Evolutionary conservation across 2,797 vertebrate species (phyloP).

Genomic region (Pagetopsis macropterus): DNA sequence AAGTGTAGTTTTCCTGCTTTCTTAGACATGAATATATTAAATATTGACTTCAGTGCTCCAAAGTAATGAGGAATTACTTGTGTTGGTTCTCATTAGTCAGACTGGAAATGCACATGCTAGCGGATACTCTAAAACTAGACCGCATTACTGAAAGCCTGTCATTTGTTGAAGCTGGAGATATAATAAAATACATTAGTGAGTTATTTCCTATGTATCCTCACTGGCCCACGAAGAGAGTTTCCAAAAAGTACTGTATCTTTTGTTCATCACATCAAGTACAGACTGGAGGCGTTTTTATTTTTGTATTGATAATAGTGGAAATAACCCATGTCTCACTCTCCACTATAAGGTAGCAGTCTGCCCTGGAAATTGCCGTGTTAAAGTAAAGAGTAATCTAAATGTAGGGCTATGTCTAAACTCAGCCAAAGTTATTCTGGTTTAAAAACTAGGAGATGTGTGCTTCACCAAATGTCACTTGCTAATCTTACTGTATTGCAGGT

Average conservation of each 20-base stretch:
- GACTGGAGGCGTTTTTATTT: not conserved
- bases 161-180: not conserved
- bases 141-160: not conserved
- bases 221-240: not conserved
- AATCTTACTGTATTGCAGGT: conserved; percentile 18
- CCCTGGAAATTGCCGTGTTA: not conserved
- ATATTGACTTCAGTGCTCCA: not conserved
- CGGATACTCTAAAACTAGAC: not conserved
- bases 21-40: too few relatives aligned
- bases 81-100: too few relatives aligned
- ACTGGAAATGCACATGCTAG: not conserved
- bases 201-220: not conserved
- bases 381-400: not conserved
- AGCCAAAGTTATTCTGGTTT: not conserved
- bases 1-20: not conserved
- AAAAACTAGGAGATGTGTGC: not conserved
- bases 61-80: not conserved
- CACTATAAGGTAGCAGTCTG: too few relatives aligned
- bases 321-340: not conserved
- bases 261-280: not conserved
- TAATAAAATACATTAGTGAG: not conserved
- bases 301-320: not conserved
- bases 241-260: not conserved
- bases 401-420: not conserved
- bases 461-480: conserved; percentile 4